Percentiles rank a stretch among this genome's conserved stretches.
These are phyloP conservation scores for Falcunculus frontatus DNA, from an alignment of 2,113 vertebrate species.

Conservation along the genomic window DNA sequence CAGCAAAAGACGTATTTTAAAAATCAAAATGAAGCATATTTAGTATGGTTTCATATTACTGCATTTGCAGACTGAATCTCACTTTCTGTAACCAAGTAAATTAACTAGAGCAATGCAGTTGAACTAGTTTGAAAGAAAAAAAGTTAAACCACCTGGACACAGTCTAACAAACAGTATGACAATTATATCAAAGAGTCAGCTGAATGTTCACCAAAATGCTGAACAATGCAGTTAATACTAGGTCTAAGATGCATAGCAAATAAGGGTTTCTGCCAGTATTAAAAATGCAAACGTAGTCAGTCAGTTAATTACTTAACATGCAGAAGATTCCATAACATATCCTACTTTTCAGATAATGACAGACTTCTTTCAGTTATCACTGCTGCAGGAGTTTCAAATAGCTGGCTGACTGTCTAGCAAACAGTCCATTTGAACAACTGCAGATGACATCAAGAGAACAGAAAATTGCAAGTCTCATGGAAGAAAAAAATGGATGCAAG, in stretches of 20 bases:
- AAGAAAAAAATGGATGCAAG: neutral
- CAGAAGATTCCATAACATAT: neutral
- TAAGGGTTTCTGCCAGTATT: neutral
- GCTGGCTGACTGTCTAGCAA: neutral
- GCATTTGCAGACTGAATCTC: neutral
- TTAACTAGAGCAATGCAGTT: neutral
- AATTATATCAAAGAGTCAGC: neutral
- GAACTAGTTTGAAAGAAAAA: neutral
- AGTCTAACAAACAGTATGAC: neutral
- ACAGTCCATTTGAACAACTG: neutral
- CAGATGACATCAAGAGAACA: neutral
- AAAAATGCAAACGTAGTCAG: neutral
- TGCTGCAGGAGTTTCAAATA: neutral
- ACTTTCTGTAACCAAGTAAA: neutral
- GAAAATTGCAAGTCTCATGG: neutral
- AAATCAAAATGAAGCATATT: neutral
- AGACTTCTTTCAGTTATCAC: neutral
- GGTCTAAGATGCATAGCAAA: neutral
- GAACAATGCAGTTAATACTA: neutral
- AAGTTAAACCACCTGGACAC: neutral
- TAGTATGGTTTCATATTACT: neutral
- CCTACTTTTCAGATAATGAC: neutral
- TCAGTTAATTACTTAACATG: neutral
- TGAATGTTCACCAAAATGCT: neutral
- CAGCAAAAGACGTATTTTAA: neutral